A percentile compares a stretch with the other conserved stretches of the same genome.
Evolutionary conservation across 2,888 invertebrate genomes (phyloP).

Genomic region (Pteria penguin): DNA sequence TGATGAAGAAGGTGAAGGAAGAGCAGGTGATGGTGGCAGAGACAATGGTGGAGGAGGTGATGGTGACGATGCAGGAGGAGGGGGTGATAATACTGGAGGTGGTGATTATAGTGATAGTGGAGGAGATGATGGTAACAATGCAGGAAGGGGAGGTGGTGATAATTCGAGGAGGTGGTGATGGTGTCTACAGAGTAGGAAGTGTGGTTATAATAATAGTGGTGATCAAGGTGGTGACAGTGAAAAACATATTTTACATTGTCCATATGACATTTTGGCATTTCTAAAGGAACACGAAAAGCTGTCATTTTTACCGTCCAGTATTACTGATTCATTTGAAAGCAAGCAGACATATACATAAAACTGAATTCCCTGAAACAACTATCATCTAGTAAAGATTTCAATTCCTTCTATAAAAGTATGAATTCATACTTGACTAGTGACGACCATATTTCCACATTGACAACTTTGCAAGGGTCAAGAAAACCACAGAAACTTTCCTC

Average conservation of each 20-base stretch:
- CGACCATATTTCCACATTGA: neutral
- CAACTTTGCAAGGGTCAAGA: neutral
- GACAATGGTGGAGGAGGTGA: neutral
- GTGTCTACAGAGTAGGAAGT: too few species aligned
- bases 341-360: neutral
- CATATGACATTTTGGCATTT: neutral
- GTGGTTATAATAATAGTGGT: neutral
- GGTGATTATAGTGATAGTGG: neutral
- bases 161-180: neutral
- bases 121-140: neutral
- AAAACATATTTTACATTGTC: neutral
- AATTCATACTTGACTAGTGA: neutral
- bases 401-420: neutral
- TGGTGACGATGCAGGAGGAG: neutral
- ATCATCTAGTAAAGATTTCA: neutral
- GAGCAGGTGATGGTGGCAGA: neutral
- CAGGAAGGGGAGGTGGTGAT: too few species aligned
- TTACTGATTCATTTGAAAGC: neutral
- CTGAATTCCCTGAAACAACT: neutral
- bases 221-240: neutral
- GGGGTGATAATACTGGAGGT: neutral
- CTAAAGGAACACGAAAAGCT: neutral
- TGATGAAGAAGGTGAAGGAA: neutral
- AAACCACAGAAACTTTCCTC: slow-evolving; percentile 13
- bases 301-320: neutral